These are phyloP conservation scores for Euclidia mi DNA, from an alignment of 2,888 invertebrate genomes.

Conservation along the genomic window DNA sequence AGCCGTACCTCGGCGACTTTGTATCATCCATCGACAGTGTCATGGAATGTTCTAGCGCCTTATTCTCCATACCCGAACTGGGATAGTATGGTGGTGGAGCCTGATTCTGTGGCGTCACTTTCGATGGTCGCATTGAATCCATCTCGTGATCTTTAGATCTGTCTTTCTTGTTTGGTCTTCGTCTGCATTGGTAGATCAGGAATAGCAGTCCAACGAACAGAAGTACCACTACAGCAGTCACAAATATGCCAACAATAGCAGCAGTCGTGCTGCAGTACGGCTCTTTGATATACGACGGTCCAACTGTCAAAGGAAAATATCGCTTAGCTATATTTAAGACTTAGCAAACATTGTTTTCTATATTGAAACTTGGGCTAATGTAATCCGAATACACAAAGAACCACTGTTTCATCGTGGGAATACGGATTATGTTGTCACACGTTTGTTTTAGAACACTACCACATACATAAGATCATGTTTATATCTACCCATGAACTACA, in stretches of 20 bases:
- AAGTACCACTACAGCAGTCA: constrained; percentile 90
- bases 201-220: constrained; percentile 93
- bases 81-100: constrained; percentile 97
- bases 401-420: constrained; percentile 22
- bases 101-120: constrained; percentile 96
- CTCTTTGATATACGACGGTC: constrained; percentile 94
- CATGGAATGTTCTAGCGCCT: constrained; percentile 96
- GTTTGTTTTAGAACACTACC: too few species aligned
- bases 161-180: constrained; percentile 95
- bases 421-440: constrained; percentile 1
- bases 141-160: constrained; percentile 97
- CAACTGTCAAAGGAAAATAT: constrained; percentile 89
- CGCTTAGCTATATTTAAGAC: background rate
- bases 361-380: constrained; percentile 2
- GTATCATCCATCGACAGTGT: constrained; percentile 96
- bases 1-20: constrained; percentile 95
- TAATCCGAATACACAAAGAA: constrained; percentile 15
- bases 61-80: constrained; percentile 96
- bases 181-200: constrained; percentile 96
- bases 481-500: too few species aligned
- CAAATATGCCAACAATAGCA: constrained; percentile 82
- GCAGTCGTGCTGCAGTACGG: constrained; percentile 94
- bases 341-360: background rate
- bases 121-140: constrained; percentile 96
- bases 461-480: too few species aligned